phyloP scores from a whole-genome alignment of 2,888 invertebrate genomes.

The Macrophya annulata region DNA sequence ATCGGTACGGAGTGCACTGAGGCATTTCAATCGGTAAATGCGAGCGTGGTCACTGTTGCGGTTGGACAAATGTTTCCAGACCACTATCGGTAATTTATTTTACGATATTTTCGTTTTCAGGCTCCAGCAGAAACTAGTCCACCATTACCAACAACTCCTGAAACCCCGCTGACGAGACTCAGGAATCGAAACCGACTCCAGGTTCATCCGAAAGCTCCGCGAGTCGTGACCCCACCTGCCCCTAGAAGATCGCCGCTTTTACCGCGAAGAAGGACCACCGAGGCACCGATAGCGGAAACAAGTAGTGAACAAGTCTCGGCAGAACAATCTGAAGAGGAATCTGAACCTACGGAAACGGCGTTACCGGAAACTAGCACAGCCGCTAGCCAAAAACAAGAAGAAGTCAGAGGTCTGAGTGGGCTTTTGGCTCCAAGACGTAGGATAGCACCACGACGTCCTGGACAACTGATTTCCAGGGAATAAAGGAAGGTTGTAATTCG shows the following conservation, averaged over 20 bases:
- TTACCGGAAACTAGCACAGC: constrained; percentile 68
- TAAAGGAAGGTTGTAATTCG: constrained; percentile 56
- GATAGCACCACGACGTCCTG: constrained; percentile 83
- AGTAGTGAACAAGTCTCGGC: constrained; percentile 62
- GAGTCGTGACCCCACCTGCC: constrained; percentile 69
- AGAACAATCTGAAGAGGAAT: constrained; percentile 63
- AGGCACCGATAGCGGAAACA: constrained; percentile 68
- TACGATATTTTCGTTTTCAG: constrained; percentile 61
- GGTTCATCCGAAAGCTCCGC: constrained; percentile 76
- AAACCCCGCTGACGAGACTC: constrained; percentile 78
- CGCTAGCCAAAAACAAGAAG: constrained; percentile 74
- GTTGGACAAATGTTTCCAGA: background rate
- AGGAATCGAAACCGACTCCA: constrained; percentile 78
- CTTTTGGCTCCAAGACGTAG: constrained; percentile 87
- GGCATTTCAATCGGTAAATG: background rate
- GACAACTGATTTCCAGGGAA: constrained; percentile 78
- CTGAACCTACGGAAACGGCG: constrained; percentile 66
- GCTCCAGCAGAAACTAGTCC: constrained; percentile 75
- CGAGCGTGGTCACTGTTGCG: background rate
- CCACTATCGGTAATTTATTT: background rate
- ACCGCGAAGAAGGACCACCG: constrained; percentile 75
- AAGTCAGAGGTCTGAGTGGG: constrained; percentile 78
- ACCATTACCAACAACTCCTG: constrained; percentile 70
- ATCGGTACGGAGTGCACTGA: background rate
- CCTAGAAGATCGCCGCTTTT: constrained; percentile 74